Evolutionary conservation across 2,113 vertebrate species (phyloP).

Genomic region (Anser cygnoides): DNA sequence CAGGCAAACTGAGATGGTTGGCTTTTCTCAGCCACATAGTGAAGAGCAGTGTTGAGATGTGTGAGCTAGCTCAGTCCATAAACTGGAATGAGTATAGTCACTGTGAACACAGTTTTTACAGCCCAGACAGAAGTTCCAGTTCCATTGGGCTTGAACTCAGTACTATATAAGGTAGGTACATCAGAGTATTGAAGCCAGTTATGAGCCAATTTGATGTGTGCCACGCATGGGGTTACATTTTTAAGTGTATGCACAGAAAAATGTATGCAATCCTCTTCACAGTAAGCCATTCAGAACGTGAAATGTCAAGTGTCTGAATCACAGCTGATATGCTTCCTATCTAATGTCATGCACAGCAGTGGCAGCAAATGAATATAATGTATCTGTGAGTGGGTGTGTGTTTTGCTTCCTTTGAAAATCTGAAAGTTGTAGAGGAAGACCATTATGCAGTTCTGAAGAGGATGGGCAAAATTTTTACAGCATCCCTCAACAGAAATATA

Average conservation of each 20-base stretch:
- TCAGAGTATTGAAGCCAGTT: neutral
- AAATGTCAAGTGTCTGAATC: neutral
- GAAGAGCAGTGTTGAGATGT: neutral
- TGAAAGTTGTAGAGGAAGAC: neutral
- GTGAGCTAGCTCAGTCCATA: neutral
- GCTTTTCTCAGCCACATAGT: neutral
- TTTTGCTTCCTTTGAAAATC: neutral
- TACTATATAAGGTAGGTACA: neutral
- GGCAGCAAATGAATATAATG: neutral
- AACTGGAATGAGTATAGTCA: neutral
- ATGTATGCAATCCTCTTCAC: neutral
- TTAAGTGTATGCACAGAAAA: neutral
- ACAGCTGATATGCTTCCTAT: neutral
- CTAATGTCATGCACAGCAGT: neutral
- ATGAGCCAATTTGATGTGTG: rapidly evolving
- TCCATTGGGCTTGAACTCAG: neutral
- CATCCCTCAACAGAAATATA: neutral
- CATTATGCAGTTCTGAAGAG: neutral
- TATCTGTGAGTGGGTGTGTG: neutral
- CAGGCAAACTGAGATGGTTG: neutral
- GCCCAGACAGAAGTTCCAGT: neutral
- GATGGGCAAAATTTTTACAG: neutral
- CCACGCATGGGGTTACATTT: rapidly evolving
- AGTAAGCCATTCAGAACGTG: neutral
- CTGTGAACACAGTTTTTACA: neutral